These are phyloP conservation scores for Penaeus indicus DNA, from an alignment of 1,140 invertebrate species.

Conservation along the genomic window DNA sequence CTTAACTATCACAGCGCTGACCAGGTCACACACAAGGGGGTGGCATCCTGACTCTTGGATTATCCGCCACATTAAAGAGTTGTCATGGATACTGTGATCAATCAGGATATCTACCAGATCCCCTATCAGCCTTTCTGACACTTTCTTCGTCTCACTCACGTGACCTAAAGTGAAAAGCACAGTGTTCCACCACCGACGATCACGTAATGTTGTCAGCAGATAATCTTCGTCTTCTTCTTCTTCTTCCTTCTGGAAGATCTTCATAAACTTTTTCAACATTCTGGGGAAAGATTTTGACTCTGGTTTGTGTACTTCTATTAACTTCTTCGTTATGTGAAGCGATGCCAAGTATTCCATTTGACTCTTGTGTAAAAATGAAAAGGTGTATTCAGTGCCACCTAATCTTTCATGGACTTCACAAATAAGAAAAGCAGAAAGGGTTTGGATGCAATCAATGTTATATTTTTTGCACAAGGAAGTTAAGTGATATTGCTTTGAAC, in stretches of 20 bases:
- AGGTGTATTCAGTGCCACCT: constrained; percentile 13
- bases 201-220: too few species aligned
- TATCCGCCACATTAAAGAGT: constrained; percentile 7
- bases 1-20: background rate
- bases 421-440: constrained; percentile 45
- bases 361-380: constrained; percentile 52
- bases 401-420: constrained; percentile 42
- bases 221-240: background rate
- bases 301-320: background rate
- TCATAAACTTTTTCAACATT: background rate
- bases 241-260: too few species aligned
- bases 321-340: background rate
- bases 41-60: constrained; percentile 40
- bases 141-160: too few species aligned
- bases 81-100: background rate
- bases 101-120: constrained; percentile 27
- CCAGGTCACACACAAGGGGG: constrained; percentile 30
- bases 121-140: background rate
- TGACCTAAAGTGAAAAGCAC: too few species aligned
- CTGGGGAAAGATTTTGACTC: background rate
- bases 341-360: constrained; percentile 56
- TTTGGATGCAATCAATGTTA: constrained; percentile 40
- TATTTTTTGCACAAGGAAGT: constrained; percentile 3
- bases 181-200: too few species aligned
- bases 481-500: background rate